Percentiles rank a stretch among this genome's conserved stretches.
These are phyloP conservation scores for Trachelus iudaicus DNA, from an alignment of 2,888 invertebrate species.

Conservation along the genomic window DNA sequence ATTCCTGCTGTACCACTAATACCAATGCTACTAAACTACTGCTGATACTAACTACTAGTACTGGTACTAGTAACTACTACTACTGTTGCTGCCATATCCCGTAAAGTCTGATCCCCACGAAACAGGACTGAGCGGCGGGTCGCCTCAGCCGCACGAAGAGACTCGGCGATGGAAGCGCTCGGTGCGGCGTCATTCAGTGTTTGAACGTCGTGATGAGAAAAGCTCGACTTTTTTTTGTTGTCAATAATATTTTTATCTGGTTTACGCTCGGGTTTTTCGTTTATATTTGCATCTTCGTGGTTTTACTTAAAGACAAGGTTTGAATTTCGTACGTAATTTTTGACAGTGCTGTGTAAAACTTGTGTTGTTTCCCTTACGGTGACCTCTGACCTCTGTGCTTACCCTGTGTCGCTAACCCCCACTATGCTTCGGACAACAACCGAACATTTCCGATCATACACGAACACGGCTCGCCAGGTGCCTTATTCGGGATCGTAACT, in stretches of 20 bases:
- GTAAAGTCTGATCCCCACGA: background rate
- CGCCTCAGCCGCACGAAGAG: background rate
- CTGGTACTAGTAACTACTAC: background rate
- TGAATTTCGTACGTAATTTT: background rate
- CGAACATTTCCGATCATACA: background rate
- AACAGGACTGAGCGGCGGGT: background rate
- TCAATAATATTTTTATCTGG: background rate
- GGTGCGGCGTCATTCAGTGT: background rate
- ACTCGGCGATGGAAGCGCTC: background rate
- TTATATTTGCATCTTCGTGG: background rate
- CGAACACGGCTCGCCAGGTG: background rate
- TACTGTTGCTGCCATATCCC: background rate
- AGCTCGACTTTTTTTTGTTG: background rate
- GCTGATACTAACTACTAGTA: background rate
- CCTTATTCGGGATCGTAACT: background rate
- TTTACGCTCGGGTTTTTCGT: background rate
- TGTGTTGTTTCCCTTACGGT: background rate
- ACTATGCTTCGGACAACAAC: background rate
- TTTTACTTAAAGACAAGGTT: background rate
- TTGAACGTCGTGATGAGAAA: background rate
- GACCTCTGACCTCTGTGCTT: background rate
- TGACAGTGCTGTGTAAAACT: background rate
- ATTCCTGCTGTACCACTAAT: background rate
- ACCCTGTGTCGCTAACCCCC: background rate
- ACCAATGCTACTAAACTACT: background rate